phyloP scores from a whole-genome alignment of 2,888 invertebrate genomes.

The Leucophenga montana region DNA sequence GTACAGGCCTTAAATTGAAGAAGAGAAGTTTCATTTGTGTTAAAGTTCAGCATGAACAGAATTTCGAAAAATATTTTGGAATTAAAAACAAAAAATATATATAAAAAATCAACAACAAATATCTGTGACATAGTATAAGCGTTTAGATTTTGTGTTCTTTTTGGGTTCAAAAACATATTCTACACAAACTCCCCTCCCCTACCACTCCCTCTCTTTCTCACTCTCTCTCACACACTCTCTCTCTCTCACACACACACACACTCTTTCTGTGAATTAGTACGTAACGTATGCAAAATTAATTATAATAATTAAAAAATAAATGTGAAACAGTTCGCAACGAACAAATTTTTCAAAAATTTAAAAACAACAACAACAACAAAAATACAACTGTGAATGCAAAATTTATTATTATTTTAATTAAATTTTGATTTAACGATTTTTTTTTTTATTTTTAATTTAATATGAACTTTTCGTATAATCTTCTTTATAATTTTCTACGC shows the following conservation, averaged over 20 bases:
- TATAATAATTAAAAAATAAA: slow-evolving; percentile 26
- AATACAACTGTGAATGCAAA: slow-evolving; percentile 23
- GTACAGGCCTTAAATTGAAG: too few species aligned
- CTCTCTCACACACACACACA: too few species aligned
- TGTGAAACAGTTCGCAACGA: slow-evolving; percentile 49
- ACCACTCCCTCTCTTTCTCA: too few species aligned
- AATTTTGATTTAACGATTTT: not conserved
- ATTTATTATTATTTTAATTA: not conserved
- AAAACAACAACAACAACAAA: slow-evolving; percentile 18
- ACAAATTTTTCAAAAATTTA: slow-evolving; percentile 41
- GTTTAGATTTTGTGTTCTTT: not conserved
- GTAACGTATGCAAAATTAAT: not conserved
- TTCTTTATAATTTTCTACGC: slow-evolving; percentile 7
- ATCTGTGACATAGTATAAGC: slow-evolving; percentile 38
- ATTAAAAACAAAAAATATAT: not conserved
- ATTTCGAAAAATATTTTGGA: too few species aligned
- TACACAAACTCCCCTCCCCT: too few species aligned
- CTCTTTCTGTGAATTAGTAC: not conserved
- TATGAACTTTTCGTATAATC: too few species aligned
- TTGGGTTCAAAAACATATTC: not conserved
- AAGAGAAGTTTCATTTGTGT: too few species aligned
- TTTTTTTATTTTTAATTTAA: slow-evolving; percentile 10
- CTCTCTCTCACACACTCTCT: too few species aligned
- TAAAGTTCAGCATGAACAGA: too few species aligned
- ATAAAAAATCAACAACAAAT: not conserved